Conservation (phyloP, 1,140 invertebrate genomes). For the Caenorhabditis briggsae region DNA sequence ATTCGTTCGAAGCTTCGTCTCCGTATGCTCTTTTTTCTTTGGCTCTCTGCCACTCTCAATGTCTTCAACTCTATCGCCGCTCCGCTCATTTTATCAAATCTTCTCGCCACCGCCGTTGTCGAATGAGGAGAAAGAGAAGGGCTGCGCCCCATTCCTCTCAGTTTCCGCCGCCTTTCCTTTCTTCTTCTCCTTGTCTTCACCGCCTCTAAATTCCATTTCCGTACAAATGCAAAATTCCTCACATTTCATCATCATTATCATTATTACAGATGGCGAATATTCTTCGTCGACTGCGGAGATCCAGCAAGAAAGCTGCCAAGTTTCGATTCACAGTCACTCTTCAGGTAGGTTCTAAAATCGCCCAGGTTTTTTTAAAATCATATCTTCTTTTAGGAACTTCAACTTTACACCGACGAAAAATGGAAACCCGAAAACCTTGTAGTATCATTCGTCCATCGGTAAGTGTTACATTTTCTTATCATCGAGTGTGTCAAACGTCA, state of each 20-base stretch:
- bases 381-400: constrained; percentile 1
- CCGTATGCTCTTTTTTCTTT: constrained; percentile 11
- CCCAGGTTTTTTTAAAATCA: neutral
- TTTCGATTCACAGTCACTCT: constrained; percentile 67
- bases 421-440: constrained; percentile 67
- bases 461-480: neutral
- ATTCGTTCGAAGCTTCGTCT: neutral
- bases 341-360: constrained; percentile 60
- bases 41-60: constrained; percentile 5
- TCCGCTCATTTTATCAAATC: constrained; percentile 50
- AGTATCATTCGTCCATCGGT: constrained; percentile 69
- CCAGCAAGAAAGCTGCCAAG: constrained; percentile 72
- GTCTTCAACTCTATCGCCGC: constrained; percentile 5
- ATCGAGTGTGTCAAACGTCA: neutral
- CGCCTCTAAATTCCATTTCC: constrained; percentile 48
- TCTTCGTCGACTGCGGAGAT: constrained; percentile 57
- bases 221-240: neutral
- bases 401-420: constrained; percentile 62
- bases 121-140: constrained; percentile 27
- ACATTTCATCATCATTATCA: neutral
- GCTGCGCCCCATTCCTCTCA: constrained; percentile 33
- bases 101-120: constrained; percentile 30
- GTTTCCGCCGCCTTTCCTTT: neutral
- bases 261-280: constrained; percentile 43
- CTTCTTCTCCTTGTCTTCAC: neutral